A percentile compares a stretch with the other conserved stretches of the same genome.
phyloP scores from a whole-genome alignment of 2,113 vertebrate species.

The Xyrauchen texanus region DNA sequence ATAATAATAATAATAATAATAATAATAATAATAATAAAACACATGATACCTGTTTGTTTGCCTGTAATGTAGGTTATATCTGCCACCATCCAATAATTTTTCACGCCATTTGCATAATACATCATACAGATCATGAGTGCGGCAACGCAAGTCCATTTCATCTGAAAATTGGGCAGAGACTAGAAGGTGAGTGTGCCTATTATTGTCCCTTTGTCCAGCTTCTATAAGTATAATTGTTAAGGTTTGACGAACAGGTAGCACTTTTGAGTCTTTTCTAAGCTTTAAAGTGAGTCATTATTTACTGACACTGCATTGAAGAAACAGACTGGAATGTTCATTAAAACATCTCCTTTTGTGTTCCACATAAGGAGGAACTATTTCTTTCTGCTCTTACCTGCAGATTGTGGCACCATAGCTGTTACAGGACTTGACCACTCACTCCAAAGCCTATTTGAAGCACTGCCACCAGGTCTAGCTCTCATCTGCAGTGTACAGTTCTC shows the following conservation, averaged over 20 bases:
- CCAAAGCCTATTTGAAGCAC: slow-evolving; percentile 74
- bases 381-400: slow-evolving; percentile 70
- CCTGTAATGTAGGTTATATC: slow-evolving; percentile 77
- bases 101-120: slow-evolving; percentile 81
- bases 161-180: slow-evolving; percentile 18
- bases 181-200: background rate
- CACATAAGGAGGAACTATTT: too few species aligned
- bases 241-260: too few species aligned
- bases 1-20: too few species aligned
- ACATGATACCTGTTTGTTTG: slow-evolving; percentile 52
- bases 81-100: slow-evolving; percentile 53
- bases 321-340: too few species aligned
- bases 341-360: too few species aligned
- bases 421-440: slow-evolving; percentile 83
- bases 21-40: background rate
- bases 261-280: too few species aligned
- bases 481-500: slow-evolving; percentile 79
- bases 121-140: slow-evolving; percentile 77
- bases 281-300: too few species aligned
- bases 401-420: slow-evolving; percentile 70
- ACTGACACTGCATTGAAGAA: too few species aligned
- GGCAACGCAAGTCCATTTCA: slow-evolving; percentile 68
- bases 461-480: slow-evolving; percentile 70
- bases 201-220: background rate
- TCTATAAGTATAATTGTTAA: too few species aligned